A percentile compares a stretch with the other conserved stretches of the same genome.
Evolutionary conservation across 2,797 vertebrate species (phyloP).

Genomic region (Perodicticus potto): DNA sequence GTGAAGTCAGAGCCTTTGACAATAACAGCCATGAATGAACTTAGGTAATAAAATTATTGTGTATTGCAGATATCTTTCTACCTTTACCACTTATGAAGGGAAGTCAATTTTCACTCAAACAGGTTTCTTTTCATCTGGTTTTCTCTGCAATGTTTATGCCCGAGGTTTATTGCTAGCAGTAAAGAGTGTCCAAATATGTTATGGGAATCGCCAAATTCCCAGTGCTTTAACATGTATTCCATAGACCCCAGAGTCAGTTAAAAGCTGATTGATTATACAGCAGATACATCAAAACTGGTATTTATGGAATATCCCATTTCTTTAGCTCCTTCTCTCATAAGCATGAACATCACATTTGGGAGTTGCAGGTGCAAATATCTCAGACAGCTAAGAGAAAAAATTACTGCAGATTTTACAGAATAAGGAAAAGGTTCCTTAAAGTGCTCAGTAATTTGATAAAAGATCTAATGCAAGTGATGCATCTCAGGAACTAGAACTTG

Average conservation of each 20-base stretch:
- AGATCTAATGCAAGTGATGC: slow-evolving; percentile 13
- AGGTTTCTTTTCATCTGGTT: slow-evolving; percentile 79
- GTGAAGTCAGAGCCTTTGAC: slow-evolving; percentile 73
- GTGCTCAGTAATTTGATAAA: slow-evolving; percentile 60
- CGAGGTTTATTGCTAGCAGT: slow-evolving; percentile 73
- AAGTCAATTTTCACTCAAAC: slow-evolving; percentile 79
- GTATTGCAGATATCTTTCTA: slow-evolving; percentile 71
- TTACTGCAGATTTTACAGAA: slow-evolving; percentile 60
- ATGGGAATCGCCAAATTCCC: slow-evolving; percentile 80
- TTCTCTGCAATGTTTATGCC: slow-evolving; percentile 76
- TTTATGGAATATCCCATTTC: slow-evolving; percentile 73
- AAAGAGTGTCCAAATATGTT: slow-evolving; percentile 80
- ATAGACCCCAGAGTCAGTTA: slow-evolving; percentile 63
- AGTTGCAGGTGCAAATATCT: slow-evolving; percentile 60
- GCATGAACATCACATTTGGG: slow-evolving; percentile 68
- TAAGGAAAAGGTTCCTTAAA: slow-evolving; percentile 58
- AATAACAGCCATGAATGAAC: slow-evolving; percentile 59
- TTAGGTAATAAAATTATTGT: slow-evolving; percentile 78
- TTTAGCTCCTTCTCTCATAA: slow-evolving; percentile 62
- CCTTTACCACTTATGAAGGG: slow-evolving; percentile 77
- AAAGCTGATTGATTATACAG: slow-evolving; percentile 74
- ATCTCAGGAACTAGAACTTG: background rate
- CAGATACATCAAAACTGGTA: slow-evolving; percentile 67
- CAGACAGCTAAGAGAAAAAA: slow-evolving; percentile 67
- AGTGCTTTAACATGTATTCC: slow-evolving; percentile 75